These are phyloP conservation scores for Elephas maximus DNA, from an alignment of 2,113 vertebrate species.

Conservation along the genomic window DNA sequence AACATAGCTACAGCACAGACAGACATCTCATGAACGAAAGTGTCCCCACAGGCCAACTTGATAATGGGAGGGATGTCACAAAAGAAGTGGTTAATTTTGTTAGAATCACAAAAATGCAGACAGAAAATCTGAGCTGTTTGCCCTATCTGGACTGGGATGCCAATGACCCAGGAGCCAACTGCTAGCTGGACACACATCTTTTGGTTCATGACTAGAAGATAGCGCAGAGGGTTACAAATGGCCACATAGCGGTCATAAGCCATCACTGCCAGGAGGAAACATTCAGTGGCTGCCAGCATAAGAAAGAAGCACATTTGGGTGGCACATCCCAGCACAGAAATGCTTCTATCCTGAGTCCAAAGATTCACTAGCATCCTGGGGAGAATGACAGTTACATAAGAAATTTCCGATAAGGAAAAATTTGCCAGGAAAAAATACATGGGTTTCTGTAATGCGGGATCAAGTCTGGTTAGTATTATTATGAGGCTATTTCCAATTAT, in stretches of 20 bases:
- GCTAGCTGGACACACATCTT: not conserved
- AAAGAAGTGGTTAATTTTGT: conserved; percentile 64
- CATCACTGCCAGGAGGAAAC: too few relatives aligned
- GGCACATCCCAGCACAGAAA: not conserved
- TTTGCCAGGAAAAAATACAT: conserved; percentile 73
- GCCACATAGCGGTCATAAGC: too few relatives aligned
- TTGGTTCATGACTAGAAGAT: conserved; percentile 55
- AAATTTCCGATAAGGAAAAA: conserved; percentile 24
- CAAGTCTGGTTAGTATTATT: not conserved
- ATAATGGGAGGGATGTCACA: conserved; percentile 70
- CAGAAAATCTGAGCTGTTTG: too few relatives aligned
- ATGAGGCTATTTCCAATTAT: conserved; percentile 58
- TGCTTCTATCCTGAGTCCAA: not conserved
- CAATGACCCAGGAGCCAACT: not conserved
- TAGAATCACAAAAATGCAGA: not conserved
- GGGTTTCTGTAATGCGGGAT: not conserved
- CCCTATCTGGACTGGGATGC: not conserved
- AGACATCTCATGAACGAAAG: not conserved
- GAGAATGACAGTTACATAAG: too few relatives aligned
- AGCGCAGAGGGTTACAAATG: conserved; percentile 52
- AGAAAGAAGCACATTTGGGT: conserved; percentile 50
- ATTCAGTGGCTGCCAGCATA: not conserved
- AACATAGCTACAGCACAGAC: conserved; percentile 4
- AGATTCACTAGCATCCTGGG: not conserved
- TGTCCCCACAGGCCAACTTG: conserved; percentile 24